These are phyloP conservation scores for Progne subis DNA, from an alignment of 2,113 vertebrate species.

Conservation along the genomic window DNA sequence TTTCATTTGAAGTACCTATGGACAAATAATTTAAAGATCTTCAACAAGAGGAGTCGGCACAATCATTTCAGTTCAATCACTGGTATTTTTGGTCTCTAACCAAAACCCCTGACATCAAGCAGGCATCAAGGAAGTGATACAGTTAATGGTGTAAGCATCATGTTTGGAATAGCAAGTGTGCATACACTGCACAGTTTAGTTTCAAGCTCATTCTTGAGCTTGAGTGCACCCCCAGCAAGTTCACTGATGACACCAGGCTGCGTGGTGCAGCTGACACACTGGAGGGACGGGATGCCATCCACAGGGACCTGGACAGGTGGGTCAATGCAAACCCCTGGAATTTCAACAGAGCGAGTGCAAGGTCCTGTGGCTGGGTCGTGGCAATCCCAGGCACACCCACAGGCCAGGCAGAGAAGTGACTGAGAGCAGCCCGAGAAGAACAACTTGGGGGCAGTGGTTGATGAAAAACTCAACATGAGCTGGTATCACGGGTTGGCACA, in stretches of 20 bases:
- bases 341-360: not conserved
- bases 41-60: not conserved
- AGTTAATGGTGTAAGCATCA: not conserved
- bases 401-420: not conserved
- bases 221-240: not conserved
- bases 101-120: not conserved
- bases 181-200: not conserved
- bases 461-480: not conserved
- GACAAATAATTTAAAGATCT: conserved; percentile 6
- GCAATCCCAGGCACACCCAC: not conserved
- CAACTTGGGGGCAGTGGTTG: rapidly evolving
- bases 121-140: not conserved
- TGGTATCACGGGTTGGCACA: too few relatives aligned
- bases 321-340: not conserved
- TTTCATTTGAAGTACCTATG: conserved; percentile 79
- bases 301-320: not conserved
- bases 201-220: not conserved
- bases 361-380: not conserved
- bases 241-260: not conserved
- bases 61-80: not conserved
- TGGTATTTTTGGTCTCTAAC: not conserved
- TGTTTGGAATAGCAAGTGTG: not conserved
- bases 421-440: not conserved
- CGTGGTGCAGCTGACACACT: not conserved
- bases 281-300: not conserved